These are phyloP conservation scores for Caenorhabditis inopinata DNA, from an alignment of 1,140 invertebrate species.

Conservation along the genomic window DNA sequence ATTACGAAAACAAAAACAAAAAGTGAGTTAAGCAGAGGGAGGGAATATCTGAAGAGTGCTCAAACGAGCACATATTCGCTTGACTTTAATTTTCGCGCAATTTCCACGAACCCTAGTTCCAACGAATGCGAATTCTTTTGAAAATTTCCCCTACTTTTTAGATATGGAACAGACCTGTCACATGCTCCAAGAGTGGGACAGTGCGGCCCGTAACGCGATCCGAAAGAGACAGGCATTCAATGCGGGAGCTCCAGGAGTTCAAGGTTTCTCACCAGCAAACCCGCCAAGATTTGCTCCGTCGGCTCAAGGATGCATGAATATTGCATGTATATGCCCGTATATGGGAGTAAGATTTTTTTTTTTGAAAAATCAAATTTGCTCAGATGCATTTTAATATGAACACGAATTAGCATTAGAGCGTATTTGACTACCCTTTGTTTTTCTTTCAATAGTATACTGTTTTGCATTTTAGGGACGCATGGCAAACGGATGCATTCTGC, in stretches of 20 bases:
- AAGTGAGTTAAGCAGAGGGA: too few species aligned
- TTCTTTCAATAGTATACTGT: too few species aligned
- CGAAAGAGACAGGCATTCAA: slow-evolving; percentile 40
- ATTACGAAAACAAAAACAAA: too few species aligned
- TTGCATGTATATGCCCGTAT: slow-evolving; percentile 57
- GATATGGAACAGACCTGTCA: slow-evolving; percentile 38
- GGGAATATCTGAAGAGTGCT: too few species aligned
- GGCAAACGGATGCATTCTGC: slow-evolving; percentile 55
- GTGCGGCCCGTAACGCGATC: slow-evolving; percentile 35
- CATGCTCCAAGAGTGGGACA: slow-evolving; percentile 47
- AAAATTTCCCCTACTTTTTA: slow-evolving; percentile 1
- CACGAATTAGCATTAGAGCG: too few species aligned
- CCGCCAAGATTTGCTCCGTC: slow-evolving; percentile 50
- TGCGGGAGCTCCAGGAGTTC: slow-evolving; percentile 57
- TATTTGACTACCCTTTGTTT: too few species aligned
- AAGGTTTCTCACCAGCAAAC: slow-evolving; percentile 53
- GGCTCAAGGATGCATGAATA: slow-evolving; percentile 57
- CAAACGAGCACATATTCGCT: too few species aligned
- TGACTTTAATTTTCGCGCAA: too few species aligned
- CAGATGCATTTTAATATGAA: not conserved
- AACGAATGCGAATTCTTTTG: too few species aligned
- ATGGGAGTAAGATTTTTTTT: slow-evolving; percentile 45
- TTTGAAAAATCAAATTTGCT: not conserved
- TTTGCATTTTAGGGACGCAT: slow-evolving; percentile 49
- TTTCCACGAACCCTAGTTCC: too few species aligned